Evolutionary conservation across 2,113 vertebrate genomes (phyloP), one percentile per base, ranked within the genome.

Genomic region (Chaetorhynchus papuensis): DNA sequence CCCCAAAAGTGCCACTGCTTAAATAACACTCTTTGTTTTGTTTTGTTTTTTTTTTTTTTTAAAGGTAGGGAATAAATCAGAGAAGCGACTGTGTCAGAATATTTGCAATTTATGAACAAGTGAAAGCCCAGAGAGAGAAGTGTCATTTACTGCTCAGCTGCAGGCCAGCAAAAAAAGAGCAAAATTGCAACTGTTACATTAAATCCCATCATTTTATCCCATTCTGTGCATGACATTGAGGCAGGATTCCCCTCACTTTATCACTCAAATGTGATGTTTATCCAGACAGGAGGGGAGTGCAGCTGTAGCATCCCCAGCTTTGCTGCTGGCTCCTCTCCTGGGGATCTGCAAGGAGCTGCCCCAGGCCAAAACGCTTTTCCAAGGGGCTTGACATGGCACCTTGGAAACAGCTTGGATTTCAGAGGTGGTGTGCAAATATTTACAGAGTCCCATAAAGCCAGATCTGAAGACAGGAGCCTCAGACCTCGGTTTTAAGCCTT

Each of bases 341-440:
- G 17, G n/a, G 24, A 66, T 37, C 24, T 3, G 0, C 0, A 0
- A 42, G 69, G 21, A 78, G 22, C n/a, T 70, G 41, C 50, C 52
- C 21, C 13, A 72, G 42, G 50, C 42, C 59, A 80, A 74, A 63
- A 7, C 0, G 0, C 30, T 68, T 87, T 54, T 74, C 83, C 37
- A 49, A n/a, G 12, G n/a, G 31, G 7, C 23, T 80, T 52, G 49
- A 64, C 49, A 41, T 1, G 19, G 60, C 35, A 30, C 37, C 37
- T 23, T 18, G 39, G 79, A 88, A 75, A 68, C 28, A 56, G 56
- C 30, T 28, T 45, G 74, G 6, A 50, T 76, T 93, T 83, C 13
- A 45, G 33, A 90, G 23, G 45, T 3, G 2, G 3, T 3, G 2
- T 69, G 54, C 57, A 85, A 95, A 69, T 70, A 92, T 74, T 93